phyloP scores from a whole-genome alignment of 2,113 vertebrate species.

The Pedionomus torquatus region DNA sequence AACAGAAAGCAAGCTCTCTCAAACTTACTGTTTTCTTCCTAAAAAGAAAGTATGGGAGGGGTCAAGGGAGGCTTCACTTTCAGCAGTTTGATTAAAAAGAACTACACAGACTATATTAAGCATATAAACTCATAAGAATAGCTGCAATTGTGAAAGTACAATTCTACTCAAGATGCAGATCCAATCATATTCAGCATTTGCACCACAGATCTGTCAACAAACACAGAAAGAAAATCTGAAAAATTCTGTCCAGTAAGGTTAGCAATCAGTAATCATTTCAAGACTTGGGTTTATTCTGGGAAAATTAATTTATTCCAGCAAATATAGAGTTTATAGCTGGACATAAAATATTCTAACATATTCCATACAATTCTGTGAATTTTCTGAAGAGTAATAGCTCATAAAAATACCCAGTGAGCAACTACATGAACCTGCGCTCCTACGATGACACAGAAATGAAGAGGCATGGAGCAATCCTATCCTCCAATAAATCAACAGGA shows the following conservation, averaged over 20 bases:
- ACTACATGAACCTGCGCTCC: neutral
- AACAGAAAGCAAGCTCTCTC: neutral
- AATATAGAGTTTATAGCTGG: neutral
- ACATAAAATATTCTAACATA: neutral
- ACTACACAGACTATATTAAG: neutral
- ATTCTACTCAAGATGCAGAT: neutral
- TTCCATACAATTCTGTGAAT: neutral
- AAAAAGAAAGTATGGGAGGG: neutral
- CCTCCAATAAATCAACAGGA: neutral
- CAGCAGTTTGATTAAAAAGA: neutral
- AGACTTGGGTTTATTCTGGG: neutral
- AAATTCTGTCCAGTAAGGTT: neutral
- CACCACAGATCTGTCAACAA: neutral
- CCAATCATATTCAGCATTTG: neutral
- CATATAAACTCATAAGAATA: neutral
- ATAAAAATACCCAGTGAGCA: neutral
- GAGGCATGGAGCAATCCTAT: neutral
- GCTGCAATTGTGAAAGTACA: neutral
- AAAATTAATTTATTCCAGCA: neutral
- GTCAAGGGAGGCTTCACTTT: neutral
- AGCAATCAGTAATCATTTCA: neutral
- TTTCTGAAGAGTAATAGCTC: neutral
- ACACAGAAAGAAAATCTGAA: neutral
- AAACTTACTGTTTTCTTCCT: neutral
- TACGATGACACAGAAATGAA: neutral